A percentile compares a stretch with the other conserved stretches of the same genome.
phyloP scores from a whole-genome alignment of 2,113 vertebrate genomes.

The Myrmecophaga tridactyla region DNA sequence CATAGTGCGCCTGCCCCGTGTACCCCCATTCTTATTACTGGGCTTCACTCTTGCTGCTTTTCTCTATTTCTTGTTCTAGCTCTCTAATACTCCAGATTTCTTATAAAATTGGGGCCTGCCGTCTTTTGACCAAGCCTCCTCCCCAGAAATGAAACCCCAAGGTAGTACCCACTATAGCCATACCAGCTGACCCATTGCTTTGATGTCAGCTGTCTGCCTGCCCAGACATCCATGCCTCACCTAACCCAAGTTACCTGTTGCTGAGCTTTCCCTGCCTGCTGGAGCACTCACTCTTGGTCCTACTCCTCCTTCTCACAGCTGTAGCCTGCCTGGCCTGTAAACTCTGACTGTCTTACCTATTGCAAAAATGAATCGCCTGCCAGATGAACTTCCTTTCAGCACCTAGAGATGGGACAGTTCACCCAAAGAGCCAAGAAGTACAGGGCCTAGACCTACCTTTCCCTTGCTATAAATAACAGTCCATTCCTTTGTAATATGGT shows the following conservation, averaged over 20 bases:
- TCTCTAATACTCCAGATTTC: not conserved
- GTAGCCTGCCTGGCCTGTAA: not conserved
- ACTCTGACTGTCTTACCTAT: not conserved
- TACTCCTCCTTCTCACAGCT: not conserved
- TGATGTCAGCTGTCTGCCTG: not conserved
- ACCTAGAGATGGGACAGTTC: conserved; percentile 19
- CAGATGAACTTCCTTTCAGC: not conserved
- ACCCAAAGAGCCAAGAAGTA: not conserved
- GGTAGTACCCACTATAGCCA: not conserved
- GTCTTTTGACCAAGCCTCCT: not conserved
- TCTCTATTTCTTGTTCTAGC: not conserved
- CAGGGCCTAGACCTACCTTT: not conserved
- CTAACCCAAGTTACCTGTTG: not conserved
- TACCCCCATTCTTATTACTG: not conserved
- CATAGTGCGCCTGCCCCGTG: not conserved
- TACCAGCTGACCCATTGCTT: not conserved
- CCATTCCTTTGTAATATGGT: not conserved
- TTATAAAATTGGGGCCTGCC: not conserved
- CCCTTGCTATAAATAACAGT: not conserved
- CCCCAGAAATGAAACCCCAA: not conserved
- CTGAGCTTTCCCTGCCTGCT: not conserved
- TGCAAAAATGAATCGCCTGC: not conserved
- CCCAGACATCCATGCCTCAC: not conserved
- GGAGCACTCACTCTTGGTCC: not conserved
- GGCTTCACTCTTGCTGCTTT: not conserved